These are phyloP conservation scores for Hydrolagus colliei DNA, from an alignment of 2,797 vertebrate species.

Conservation along the genomic window DNA sequence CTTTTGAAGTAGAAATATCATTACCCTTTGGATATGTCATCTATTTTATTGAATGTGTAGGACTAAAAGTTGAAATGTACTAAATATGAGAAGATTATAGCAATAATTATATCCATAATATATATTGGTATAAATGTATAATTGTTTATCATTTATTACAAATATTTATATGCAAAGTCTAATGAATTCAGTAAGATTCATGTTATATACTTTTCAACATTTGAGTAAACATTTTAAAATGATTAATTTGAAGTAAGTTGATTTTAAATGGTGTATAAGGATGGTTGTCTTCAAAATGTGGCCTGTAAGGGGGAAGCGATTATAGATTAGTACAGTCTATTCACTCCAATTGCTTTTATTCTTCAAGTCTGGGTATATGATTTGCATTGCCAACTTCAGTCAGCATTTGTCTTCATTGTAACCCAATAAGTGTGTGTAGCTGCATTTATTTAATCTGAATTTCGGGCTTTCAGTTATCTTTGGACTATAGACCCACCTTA, in stretches of 20 bases:
- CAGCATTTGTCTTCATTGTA: background rate
- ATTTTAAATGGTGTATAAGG: background rate
- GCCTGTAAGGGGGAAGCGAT: background rate
- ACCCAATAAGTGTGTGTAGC: background rate
- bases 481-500: too few relatives aligned
- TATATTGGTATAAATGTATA: too few relatives aligned
- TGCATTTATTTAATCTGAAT: background rate
- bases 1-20: background rate
- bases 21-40: background rate
- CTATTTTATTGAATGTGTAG: background rate
- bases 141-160: too few relatives aligned
- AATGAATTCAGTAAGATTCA: too few relatives aligned
- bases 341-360: constrained; percentile 6
- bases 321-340: background rate
- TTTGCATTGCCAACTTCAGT: background rate
- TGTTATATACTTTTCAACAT: too few relatives aligned
- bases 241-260: background rate
- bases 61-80: background rate
- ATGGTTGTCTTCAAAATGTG: background rate
- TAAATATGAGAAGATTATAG: too few relatives aligned
- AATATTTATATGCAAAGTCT: background rate
- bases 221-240: too few relatives aligned
- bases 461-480: background rate
- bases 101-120: too few relatives aligned
- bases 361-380: constrained; percentile 2